Evolutionary conservation across 2,113 vertebrate genomes (phyloP).

Genomic region (Eleginops maclovinus): DNA sequence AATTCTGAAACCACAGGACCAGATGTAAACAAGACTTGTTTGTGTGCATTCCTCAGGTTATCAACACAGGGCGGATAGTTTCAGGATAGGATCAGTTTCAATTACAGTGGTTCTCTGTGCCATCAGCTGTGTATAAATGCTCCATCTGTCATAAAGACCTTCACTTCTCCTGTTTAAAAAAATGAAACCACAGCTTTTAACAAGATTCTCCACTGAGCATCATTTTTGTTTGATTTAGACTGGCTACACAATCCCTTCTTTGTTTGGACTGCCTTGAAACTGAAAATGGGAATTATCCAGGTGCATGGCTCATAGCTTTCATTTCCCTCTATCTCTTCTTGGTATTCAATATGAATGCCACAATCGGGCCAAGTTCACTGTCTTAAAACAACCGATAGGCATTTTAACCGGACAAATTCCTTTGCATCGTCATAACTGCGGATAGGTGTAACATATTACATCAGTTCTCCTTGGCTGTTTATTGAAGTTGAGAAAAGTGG

Average conservation of each 20-base stretch:
- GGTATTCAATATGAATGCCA: background rate
- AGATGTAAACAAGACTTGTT: background rate
- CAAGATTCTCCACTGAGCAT: background rate
- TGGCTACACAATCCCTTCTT: slow-evolving; percentile 44
- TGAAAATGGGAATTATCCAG: slow-evolving; percentile 22
- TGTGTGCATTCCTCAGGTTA: background rate
- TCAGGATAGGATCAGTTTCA: no score
- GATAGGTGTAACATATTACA: no score
- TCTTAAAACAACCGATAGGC: background rate
- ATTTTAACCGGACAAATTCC: background rate
- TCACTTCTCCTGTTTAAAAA: no score
- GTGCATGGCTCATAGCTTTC: slow-evolving; percentile 21
- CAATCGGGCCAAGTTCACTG: background rate
- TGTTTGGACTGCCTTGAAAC: slow-evolving; percentile 27
- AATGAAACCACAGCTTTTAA: background rate
- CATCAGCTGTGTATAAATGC: background rate
- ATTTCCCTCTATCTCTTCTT: background rate
- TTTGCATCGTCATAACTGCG: background rate
- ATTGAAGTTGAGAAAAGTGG: background rate
- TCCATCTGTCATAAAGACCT: background rate
- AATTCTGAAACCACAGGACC: no score
- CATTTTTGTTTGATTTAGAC: slow-evolving; percentile 25
- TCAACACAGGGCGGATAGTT: background rate
- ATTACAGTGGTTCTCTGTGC: background rate
- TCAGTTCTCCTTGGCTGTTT: no score